phyloP scores from a whole-genome alignment of 1,140 invertebrate genomes.

The Contarinia nasturtii region DNA sequence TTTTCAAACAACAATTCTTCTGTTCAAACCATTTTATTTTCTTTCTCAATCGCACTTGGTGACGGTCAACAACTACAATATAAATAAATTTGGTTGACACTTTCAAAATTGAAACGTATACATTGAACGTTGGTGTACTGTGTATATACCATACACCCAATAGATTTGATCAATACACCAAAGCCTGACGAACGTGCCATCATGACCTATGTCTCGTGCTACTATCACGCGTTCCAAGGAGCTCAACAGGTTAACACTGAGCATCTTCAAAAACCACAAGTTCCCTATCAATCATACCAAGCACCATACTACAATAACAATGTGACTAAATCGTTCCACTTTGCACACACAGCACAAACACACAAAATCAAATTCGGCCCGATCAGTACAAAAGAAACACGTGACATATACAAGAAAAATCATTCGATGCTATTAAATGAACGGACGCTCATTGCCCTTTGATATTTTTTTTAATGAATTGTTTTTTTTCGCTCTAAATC shows the following conservation, averaged over 20 bases:
- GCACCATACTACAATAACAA: conserved; percentile 24
- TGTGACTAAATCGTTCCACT: conserved; percentile 20
- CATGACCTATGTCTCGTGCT: conserved; percentile 97
- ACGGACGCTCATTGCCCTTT: no score
- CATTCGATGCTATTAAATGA: no score
- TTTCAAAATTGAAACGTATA: not conserved
- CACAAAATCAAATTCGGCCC: not conserved
- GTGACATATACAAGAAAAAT: no score
- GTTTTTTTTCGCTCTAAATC: no score
- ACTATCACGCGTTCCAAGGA: conserved; percentile 97
- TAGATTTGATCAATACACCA: conserved; percentile 94
- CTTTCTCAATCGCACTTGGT: not conserved
- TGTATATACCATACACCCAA: conserved; percentile 19
- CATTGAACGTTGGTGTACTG: not conserved
- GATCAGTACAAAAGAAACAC: not conserved
- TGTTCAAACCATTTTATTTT: not conserved
- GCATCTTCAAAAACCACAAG: conserved; percentile 26
- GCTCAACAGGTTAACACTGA: conserved; percentile 75
- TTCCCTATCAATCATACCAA: conserved; percentile 21
- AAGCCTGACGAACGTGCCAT: conserved; percentile 95
- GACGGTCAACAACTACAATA: no score
- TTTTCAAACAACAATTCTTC: not conserved
- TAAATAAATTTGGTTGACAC: no score
- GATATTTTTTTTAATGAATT: no score
- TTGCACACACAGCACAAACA: not conserved